These are phyloP conservation scores for Ammodytes marinus DNA, from an alignment of 2,113 vertebrate species.

Conservation along the genomic window DNA sequence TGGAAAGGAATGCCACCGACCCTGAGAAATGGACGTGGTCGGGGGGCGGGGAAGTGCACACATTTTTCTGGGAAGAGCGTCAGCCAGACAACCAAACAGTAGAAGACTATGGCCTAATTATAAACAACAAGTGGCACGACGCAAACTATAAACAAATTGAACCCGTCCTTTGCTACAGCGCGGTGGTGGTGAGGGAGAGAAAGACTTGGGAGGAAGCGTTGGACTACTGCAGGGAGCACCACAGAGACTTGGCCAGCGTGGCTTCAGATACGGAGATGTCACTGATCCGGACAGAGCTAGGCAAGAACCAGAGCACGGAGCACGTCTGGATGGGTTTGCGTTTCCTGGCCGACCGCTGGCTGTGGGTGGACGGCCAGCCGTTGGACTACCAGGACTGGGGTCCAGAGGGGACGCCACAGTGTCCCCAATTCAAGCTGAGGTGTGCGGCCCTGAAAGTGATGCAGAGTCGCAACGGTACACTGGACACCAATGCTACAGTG, in stretches of 20 bases:
- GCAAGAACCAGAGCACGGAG: background rate
- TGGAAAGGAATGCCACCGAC: background rate
- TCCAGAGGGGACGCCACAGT: background rate
- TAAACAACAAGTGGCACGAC: rapidly evolving
- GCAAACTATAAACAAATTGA: rapidly evolving
- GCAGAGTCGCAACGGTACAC: no score
- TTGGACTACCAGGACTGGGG: slow-evolving; percentile 44
- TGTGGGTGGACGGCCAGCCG: slow-evolving; percentile 45
- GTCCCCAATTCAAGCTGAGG: background rate
- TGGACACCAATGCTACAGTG: background rate
- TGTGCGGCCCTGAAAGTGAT: slow-evolving; percentile 40
- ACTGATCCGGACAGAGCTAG: slow-evolving; percentile 39
- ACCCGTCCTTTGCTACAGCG: slow-evolving; percentile 41
- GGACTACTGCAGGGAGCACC: slow-evolving; percentile 40
- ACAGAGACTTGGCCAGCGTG: slow-evolving; percentile 40
- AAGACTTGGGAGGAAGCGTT: slow-evolving; percentile 61
- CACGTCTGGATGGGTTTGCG: slow-evolving; percentile 53
- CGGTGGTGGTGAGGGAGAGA: slow-evolving; percentile 30
- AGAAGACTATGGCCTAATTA: background rate
- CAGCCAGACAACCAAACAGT: rapidly evolving
- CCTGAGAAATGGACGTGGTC: slow-evolving; percentile 38
- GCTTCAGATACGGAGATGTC: slow-evolving; percentile 48
- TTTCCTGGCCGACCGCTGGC: slow-evolving; percentile 52
- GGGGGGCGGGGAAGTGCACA: slow-evolving; percentile 26
- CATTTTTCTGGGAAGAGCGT: rapidly evolving